Conservation (phyloP, 2,888 invertebrate species). For the Tenthredo mesomela region DNA sequence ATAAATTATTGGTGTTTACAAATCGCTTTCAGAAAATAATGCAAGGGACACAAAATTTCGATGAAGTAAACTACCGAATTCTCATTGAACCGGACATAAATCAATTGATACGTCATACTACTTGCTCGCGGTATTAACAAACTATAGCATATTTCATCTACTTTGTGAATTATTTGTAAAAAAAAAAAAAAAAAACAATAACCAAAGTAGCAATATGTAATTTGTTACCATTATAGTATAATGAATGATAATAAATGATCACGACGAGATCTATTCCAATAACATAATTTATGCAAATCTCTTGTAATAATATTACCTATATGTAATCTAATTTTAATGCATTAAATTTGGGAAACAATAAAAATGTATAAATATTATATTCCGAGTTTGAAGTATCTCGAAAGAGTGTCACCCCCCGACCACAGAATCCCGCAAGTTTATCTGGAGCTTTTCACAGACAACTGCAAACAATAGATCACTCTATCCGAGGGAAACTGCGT, state of each 20-base stretch:
- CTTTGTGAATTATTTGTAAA: neutral
- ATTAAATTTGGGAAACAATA: neutral
- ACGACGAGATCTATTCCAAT: neutral
- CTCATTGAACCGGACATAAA: slow-evolving; percentile 79
- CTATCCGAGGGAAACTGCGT: slow-evolving; percentile 32
- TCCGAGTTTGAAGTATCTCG: neutral
- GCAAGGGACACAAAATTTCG: slow-evolving; percentile 80
- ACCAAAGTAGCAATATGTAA: neutral
- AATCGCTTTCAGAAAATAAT: slow-evolving; percentile 85
- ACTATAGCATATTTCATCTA: neutral
- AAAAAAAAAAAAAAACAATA: neutral
- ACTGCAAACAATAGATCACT: slow-evolving; percentile 46
- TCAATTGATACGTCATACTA: neutral
- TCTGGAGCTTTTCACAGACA: slow-evolving; percentile 3
- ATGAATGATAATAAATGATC: neutral
- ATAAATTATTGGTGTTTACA: slow-evolving; percentile 85
- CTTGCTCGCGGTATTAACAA: neutral
- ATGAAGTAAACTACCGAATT: slow-evolving; percentile 85
- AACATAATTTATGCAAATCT: neutral
- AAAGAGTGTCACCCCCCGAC: neutral
- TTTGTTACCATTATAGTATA: neutral
- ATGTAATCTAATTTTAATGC: neutral
- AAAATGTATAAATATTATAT: neutral
- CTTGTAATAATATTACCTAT: neutral
- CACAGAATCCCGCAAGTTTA: slow-evolving; percentile 2